Conservation (phyloP, 2,113 vertebrate species). For the Chloebia gouldiae region DNA sequence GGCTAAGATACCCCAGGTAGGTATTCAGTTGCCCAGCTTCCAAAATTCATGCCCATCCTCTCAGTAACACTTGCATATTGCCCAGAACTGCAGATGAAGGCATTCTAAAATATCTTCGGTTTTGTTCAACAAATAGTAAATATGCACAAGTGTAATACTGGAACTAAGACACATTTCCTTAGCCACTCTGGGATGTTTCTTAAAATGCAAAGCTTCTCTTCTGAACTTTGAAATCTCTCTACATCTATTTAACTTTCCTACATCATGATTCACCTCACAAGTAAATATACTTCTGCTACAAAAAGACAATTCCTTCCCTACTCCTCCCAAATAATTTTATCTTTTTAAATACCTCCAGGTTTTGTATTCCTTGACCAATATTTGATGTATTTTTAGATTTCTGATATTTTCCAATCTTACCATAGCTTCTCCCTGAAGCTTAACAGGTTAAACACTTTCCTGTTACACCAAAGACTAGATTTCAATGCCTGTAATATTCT, state of each 20-base stretch:
- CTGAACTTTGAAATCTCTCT: neutral
- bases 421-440: neutral
- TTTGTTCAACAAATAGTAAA: neutral
- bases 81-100: neutral
- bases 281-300: neutral
- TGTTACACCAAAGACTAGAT: neutral
- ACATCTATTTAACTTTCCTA: neutral
- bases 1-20: neutral
- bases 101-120: neutral
- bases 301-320: neutral
- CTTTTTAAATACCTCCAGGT: neutral
- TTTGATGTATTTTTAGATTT: neutral
- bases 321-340: neutral
- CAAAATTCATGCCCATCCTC: neutral
- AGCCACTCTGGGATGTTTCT: neutral
- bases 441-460: neutral
- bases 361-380: neutral
- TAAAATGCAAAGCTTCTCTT: neutral
- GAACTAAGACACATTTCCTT: neutral
- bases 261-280: neutral
- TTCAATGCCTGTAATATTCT: neutral
- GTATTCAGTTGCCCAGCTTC: neutral
- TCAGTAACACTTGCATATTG: neutral
- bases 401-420: neutral
- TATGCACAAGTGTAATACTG: neutral